Evolutionary conservation across 2,888 invertebrate genomes (phyloP), one percentile per base, ranked within the genome.

Genomic region (Dasypogon diadema): DNA sequence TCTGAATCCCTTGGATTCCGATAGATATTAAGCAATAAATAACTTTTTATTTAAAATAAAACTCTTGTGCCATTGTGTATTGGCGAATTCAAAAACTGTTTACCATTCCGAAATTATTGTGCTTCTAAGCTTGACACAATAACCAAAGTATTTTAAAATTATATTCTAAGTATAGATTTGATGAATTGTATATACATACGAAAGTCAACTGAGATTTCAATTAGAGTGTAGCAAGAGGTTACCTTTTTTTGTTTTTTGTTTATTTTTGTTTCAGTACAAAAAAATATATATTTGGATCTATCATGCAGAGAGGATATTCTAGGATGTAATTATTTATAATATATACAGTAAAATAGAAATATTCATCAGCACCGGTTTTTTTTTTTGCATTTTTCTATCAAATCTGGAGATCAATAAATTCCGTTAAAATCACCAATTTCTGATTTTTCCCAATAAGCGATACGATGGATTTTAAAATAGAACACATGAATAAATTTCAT

Each of bases 261-360:
- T 42, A 10, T 21, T n/a, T 56, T 56, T 26, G 26, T 56, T 56
- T 26, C 8, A 56, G 26, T 24, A 56, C 8, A 70, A 12, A 30
- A 70, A 34, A 16, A 34, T 70, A 70, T 70, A 54, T 70, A 54
- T 70, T 70, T 70, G 30, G 54, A 54, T 34, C 18, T 18, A 54
- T 54, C 34, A 56, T 24, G 26, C 24, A 70, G 30, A 70, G 10
- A 18, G 14, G 48, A 22, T 48, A 68, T 48, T 70, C 54, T 54
- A 54, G 70, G 54, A 54, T 16, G 18, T 70, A 51, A 54, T 46
- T 70, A 70, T 70, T 70, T 70, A 54, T 70, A 54, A 70, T 54
- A 70, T 34, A 65, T 54, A 54, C 16, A 54, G 26, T 26, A 48
- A 68, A 68, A 68, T 14, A 54, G 3, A 70, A 26, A 10, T 26